phyloP scores from a whole-genome alignment of 2,797 vertebrate genomes.

The Sebastes hopkinsi region DNA sequence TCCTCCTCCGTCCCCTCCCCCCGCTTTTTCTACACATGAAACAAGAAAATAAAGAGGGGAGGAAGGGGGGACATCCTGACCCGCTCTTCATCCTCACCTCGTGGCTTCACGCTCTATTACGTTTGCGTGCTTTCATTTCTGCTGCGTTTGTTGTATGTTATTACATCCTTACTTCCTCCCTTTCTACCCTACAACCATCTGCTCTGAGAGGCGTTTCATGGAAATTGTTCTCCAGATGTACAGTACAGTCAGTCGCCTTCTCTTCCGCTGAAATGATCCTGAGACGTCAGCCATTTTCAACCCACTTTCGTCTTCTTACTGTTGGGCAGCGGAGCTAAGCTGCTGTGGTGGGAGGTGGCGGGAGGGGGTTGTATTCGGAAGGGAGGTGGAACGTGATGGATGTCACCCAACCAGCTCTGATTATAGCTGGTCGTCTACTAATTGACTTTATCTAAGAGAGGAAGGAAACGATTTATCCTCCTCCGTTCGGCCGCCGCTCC shows the following conservation, averaged over 20 bases:
- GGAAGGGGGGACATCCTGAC: constrained; percentile 19
- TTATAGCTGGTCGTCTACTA: neutral
- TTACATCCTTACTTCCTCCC: neutral
- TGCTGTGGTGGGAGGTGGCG: neutral
- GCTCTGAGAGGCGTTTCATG: neutral
- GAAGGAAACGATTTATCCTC: constrained; percentile 15
- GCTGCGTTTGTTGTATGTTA: neutral
- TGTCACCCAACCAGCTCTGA: neutral
- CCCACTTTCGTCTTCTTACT: neutral
- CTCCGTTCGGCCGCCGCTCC: neutral
- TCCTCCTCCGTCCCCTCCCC: neutral
- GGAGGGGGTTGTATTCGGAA: neutral
- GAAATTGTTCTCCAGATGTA: neutral
- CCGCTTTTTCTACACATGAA: neutral
- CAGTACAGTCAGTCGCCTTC: neutral
- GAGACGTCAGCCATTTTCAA: constrained; percentile 45
- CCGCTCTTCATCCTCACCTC: constrained; percentile 60
- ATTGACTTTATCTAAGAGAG: constrained; percentile 7
- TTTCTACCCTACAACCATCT: constrained; percentile 3
- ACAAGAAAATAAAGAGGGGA: neutral
- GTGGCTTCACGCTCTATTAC: constrained; percentile 54
- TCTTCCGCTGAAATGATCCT: neutral
- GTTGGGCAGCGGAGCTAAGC: constrained; percentile 1
- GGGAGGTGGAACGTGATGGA: constrained; percentile 10
- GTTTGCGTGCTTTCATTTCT: constrained; percentile 42